Conservation (phyloP, 2,888 invertebrate genomes). For the Scaptomyza flava region DNA sequence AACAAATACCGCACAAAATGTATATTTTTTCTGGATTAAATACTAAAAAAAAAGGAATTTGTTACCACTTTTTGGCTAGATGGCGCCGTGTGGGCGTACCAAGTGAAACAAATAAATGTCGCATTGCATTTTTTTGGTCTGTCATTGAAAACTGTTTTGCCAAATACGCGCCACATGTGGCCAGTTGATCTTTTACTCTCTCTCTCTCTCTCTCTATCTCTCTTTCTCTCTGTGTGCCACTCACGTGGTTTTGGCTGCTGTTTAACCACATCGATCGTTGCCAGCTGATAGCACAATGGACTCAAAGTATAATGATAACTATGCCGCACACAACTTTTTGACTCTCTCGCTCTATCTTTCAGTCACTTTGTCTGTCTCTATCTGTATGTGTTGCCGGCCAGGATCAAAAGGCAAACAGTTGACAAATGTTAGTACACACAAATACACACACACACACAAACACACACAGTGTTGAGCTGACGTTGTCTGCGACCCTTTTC, state of each 20-base stretch:
- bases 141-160: slow-evolving; percentile 68
- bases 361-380: slow-evolving; percentile 4
- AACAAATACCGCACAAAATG: not conserved
- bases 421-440: slow-evolving; percentile 77
- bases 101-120: slow-evolving; percentile 33
- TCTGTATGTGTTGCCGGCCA: slow-evolving; percentile 62
- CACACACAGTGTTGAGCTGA: slow-evolving; percentile 22
- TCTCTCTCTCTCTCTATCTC: slow-evolving; percentile 9
- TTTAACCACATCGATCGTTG: slow-evolving; percentile 73
- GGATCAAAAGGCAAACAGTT: slow-evolving; percentile 77
- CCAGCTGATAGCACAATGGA: slow-evolving; percentile 75
- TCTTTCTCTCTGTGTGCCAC: not conserved
- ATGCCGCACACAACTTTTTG: slow-evolving; percentile 71
- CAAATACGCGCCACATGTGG: slow-evolving; percentile 74
- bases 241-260: slow-evolving; percentile 42
- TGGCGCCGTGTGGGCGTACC: slow-evolving; percentile 68
- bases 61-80: slow-evolving; percentile 38
- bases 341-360: slow-evolving; percentile 32
- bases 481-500: slow-evolving; percentile 59
- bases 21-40: slow-evolving; percentile 33
- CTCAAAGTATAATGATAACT: slow-evolving; percentile 69
- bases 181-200: slow-evolving; percentile 27
- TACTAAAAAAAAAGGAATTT: slow-evolving; percentile 13
- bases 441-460: slow-evolving; percentile 22
- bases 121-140: slow-evolving; percentile 63